Conservation (phyloP, 2,797 vertebrate genomes). For the Pangasius mekongensis region DNA sequence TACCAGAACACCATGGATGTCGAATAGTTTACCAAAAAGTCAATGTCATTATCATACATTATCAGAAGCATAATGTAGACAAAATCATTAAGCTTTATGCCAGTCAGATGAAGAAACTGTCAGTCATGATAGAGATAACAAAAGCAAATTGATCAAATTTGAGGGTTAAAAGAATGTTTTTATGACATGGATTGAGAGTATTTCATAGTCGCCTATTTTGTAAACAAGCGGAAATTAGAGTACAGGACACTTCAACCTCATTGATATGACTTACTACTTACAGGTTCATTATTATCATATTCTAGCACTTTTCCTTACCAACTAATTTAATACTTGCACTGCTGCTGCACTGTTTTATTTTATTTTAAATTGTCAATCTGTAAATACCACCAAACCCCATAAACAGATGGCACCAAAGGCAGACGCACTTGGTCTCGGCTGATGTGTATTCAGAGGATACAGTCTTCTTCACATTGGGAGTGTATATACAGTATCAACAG, state of each 20-base stretch:
- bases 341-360: background rate
- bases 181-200: background rate
- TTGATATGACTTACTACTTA: background rate
- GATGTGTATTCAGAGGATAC: slow-evolving; percentile 51
- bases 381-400: slow-evolving; percentile 34
- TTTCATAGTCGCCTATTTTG: background rate
- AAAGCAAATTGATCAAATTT: background rate
- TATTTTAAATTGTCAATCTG: background rate
- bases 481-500: slow-evolving; percentile 19
- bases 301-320: background rate
- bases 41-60: background rate
- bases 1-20: background rate
- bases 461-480: slow-evolving; percentile 21
- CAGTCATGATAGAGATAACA: background rate
- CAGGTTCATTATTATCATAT: background rate
- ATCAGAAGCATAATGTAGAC: background rate
- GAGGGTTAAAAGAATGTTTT: background rate
- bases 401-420: slow-evolving; percentile 35
- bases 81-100: background rate
- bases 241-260: background rate
- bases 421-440: slow-evolving; percentile 40
- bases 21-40: background rate
- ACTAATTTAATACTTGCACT: background rate
- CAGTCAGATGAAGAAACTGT: background rate
- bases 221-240: background rate